phyloP scores from a whole-genome alignment of 2,888 invertebrate genomes.

The Eupithecia subfuscata region DNA sequence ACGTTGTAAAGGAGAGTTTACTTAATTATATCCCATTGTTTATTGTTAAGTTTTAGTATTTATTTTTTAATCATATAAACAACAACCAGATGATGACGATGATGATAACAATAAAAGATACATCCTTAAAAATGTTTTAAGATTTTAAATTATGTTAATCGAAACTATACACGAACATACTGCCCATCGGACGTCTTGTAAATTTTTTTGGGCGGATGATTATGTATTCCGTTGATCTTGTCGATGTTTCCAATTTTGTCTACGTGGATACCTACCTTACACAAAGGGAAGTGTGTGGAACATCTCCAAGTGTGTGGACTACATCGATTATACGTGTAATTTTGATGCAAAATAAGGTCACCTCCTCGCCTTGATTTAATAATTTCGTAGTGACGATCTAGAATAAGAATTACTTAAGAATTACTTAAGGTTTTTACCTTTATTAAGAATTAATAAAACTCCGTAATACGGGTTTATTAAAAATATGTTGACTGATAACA shows the following conservation, averaged over 20 bases:
- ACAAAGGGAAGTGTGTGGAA: background rate
- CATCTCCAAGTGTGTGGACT: slow-evolving; percentile 10
- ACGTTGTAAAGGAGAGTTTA: background rate
- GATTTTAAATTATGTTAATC: background rate
- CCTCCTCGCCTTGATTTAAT: slow-evolving; percentile 30
- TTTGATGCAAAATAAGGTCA: slow-evolving; percentile 9
- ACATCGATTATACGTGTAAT: slow-evolving; percentile 4
- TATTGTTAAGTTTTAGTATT: background rate
- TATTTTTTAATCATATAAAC: background rate
- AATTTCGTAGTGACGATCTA: background rate
- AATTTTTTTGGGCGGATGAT: slow-evolving; percentile 2
- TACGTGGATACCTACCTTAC: background rate
- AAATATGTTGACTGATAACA: background rate
- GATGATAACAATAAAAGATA: background rate
- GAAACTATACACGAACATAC: slow-evolving; percentile 8
- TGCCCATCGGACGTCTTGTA: slow-evolving; percentile 7
- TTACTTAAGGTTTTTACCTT: no score
- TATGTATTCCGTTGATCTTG: background rate
- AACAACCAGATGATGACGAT: background rate
- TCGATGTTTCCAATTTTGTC: background rate
- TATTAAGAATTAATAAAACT: background rate
- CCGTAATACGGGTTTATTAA: background rate
- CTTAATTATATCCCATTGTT: background rate
- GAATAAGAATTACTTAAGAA: background rate
- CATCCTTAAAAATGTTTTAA: background rate